A percentile compares a stretch with the other conserved stretches of the same genome.
Evolutionary conservation across 30 jellyfish, hydroid and myxozoan species (phyloP).

Genomic region (Catostylus mosaicus): DNA sequence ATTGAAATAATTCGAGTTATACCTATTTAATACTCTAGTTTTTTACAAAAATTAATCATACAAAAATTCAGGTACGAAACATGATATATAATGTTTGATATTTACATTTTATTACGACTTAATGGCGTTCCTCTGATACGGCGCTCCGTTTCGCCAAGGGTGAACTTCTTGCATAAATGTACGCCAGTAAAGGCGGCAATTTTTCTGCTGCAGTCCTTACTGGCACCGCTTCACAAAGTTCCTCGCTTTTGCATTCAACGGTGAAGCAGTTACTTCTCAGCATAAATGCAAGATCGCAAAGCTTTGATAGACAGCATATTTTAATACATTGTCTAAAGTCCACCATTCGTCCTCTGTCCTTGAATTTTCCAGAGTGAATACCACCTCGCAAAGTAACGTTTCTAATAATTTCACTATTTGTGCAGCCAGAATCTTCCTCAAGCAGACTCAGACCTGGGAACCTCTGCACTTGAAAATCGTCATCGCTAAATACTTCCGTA

Average conservation of each 20-base stretch:
- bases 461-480: constrained; percentile 27
- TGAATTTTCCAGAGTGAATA: constrained; percentile 78
- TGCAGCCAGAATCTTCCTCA: constrained; percentile 91
- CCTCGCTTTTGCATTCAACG: constrained; percentile 82
- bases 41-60: constrained; percentile 19
- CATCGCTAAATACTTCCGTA: constrained; percentile 2
- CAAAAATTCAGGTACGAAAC: constrained; percentile 9
- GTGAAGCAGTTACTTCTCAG: constrained; percentile 85
- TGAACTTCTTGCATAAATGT: constrained; percentile 76
- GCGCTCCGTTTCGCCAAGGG: constrained; percentile 39
- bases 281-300: constrained; percentile 94
- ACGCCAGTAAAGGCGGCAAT: constrained; percentile 82
- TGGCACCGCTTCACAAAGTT: constrained; percentile 91
- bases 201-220: constrained; percentile 63
- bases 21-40: background rate
- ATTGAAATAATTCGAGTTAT: no score
- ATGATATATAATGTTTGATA: background rate
- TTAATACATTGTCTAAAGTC: constrained; percentile 82
- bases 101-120: background rate
- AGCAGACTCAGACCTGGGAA: constrained; percentile 59
- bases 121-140: background rate
- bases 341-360: constrained; percentile 87
- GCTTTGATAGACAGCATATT: constrained; percentile 78
- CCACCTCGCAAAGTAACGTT: constrained; percentile 93
- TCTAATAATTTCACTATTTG: constrained; percentile 76